Conservation (phyloP, 2,888 invertebrate species). For the Coleophora deauratella region DNA sequence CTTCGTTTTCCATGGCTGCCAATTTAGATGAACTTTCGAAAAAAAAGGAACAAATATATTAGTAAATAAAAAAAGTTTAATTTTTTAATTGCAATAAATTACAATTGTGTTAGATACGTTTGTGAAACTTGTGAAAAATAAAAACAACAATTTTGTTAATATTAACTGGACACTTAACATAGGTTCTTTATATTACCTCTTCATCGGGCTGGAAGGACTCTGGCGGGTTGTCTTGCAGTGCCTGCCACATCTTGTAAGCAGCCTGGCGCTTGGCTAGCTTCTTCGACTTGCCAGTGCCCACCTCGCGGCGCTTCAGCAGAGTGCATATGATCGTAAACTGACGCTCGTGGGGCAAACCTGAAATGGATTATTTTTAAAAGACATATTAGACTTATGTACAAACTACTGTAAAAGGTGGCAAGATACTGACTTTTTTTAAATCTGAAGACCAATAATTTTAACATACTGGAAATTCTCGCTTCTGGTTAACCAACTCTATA, state of each 20-base stretch:
- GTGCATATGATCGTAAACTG: constrained; percentile 95
- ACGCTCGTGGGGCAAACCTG: constrained; percentile 91
- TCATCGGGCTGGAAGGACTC: constrained; percentile 80
- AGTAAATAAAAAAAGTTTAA: neutral
- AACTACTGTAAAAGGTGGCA: no score
- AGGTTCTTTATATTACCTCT: no score
- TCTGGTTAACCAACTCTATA: no score
- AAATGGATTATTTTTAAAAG: constrained; percentile 7
- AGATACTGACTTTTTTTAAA: no score
- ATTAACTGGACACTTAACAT: no score
- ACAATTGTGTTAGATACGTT: no score
- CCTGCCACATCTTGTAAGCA: constrained; percentile 94
- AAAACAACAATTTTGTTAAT: no score
- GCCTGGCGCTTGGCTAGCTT: constrained; percentile 97
- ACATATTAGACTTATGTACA: no score
- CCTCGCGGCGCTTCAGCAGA: constrained; percentile 88
- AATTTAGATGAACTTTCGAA: neutral
- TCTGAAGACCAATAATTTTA: no score
- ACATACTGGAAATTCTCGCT: no score
- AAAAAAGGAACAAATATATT: constrained; percentile 1
- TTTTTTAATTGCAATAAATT: no score
- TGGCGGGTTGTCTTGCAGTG: constrained; percentile 84
- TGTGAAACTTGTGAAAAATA: no score
- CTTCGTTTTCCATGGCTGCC: constrained; percentile 14
- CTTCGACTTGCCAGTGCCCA: constrained; percentile 94